Evolutionary conservation across 1,140 invertebrate genomes (phyloP), one percentile per base, ranked within the genome.

Genomic region (Chironomus tepperi): DNA sequence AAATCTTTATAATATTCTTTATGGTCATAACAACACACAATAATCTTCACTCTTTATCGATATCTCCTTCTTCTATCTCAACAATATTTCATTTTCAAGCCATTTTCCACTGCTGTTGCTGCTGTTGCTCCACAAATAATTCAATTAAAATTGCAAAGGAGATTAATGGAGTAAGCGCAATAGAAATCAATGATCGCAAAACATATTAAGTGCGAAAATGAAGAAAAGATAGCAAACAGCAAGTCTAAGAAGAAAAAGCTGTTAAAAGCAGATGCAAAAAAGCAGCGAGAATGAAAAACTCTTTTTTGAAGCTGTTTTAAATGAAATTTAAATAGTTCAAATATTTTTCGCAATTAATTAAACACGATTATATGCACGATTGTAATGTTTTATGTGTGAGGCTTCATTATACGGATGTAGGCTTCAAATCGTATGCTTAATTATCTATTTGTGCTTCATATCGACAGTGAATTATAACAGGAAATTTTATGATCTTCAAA

Each of bases 161-260:
- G 65, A 70, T 70, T 70, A 70, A 70, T 70, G 18, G 65, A 21
- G 65, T 70, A 19, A 67, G 64, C 64, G 65, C 7, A 70, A 70
- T 19, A 70, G 65, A 70, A 70, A 70, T 70, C 65, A 70, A 70
- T 70, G 65, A 70, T 18, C 65, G 65, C 47, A 57, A 57, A 57
- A 15, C 47, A 57, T 57, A 57, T 57, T 57, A n/a, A 57, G 47
- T 57, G 47, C 47, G 47, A 57, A 57, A 57, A n/a, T n/a, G 47
- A 57, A 57, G 15, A 15, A 47, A 57, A 57, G 47, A 57, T 34
- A 34, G 24, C 24, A 1, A n/a, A 34, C 24, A 34, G 24, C 24
- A 34, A 34, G 24, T 34, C 5, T 34, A 34, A 34, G 24, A 34
- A 34, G 24, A 34, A 34, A 34, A 34, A 34, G 24, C 24, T 34